Percentiles rank a stretch among this genome's conserved stretches.
These are phyloP conservation scores for Aphelenchoides besseyi DNA, from an alignment of 1,140 invertebrate species.

Conservation along the genomic window DNA sequence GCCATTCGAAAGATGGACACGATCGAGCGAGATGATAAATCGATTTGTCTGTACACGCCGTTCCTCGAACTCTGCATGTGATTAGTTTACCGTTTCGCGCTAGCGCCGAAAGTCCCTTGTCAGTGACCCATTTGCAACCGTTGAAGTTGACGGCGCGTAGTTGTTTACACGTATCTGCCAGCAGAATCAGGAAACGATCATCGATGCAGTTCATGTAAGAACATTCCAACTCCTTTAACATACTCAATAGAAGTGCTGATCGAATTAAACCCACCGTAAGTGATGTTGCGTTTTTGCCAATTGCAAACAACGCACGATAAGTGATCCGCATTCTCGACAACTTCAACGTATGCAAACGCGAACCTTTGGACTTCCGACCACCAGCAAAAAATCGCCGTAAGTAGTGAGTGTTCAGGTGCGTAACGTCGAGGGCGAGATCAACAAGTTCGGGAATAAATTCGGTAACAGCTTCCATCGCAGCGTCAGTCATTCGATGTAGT, in stretches of 20 bases:
- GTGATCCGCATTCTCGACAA: conserved; percentile 55
- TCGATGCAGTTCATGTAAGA: conserved; percentile 56
- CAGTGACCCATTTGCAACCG: conserved; percentile 58
- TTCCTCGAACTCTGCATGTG: conserved; percentile 58
- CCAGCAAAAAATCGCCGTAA: conserved; percentile 45
- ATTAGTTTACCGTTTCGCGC: conserved; percentile 51
- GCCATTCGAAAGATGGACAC: conserved; percentile 59
- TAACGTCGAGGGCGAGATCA: conserved; percentile 53
- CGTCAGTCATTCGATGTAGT: conserved; percentile 48
- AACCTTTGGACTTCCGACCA: conserved; percentile 34
- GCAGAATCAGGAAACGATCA: conserved; percentile 53
- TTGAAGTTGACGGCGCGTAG: conserved; percentile 56
- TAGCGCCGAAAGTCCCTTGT: conserved; percentile 54
- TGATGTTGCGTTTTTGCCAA: conserved; percentile 51
- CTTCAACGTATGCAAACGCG: conserved; percentile 43
- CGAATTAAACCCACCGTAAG: conserved; percentile 29
- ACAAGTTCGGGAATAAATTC: conserved; percentile 42
- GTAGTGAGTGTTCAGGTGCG: conserved; percentile 45
- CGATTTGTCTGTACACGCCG: conserved; percentile 58
- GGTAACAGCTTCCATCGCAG: conserved; percentile 43
- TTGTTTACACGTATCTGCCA: conserved; percentile 56
- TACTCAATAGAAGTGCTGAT: not conserved
- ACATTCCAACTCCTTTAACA: conserved; percentile 51
- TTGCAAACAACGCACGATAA: conserved; percentile 57
- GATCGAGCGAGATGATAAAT: conserved; percentile 58